phyloP scores from a whole-genome alignment of 2,113 vertebrate genomes.

The Anarrhichthys ocellatus region DNA sequence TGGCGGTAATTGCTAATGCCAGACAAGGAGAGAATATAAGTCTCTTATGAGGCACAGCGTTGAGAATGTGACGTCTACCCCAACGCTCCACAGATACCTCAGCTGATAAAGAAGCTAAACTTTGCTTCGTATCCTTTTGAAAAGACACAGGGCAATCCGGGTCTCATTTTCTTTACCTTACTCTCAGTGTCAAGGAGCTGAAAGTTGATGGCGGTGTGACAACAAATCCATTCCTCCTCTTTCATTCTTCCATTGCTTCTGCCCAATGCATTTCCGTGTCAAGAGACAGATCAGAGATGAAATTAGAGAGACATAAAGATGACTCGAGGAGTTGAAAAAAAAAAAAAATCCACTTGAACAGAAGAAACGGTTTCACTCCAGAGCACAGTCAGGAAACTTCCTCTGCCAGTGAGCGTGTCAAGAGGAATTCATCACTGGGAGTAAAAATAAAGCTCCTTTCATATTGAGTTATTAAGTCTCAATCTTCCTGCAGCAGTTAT shows the following conservation, averaged over 20 bases:
- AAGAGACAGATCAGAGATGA: conserved; percentile 70
- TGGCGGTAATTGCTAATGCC: conserved; percentile 81
- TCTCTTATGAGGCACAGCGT: conserved; percentile 60
- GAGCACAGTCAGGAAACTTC: conserved; percentile 56
- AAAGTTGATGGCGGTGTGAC: conserved; percentile 63
- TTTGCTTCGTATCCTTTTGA: conserved; percentile 44
- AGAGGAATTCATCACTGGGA: conserved; percentile 61
- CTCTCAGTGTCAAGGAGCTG: conserved; percentile 47
- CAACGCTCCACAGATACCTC: conserved; percentile 20
- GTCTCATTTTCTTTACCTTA: conserved; percentile 72
- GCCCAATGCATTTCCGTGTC: conserved; percentile 17
- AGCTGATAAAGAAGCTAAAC: conserved; percentile 57
- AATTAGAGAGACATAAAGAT: conserved; percentile 71
- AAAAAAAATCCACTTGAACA: conserved; percentile 49
- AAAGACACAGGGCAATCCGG: conserved; percentile 45
- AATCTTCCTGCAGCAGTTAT: conserved; percentile 36
- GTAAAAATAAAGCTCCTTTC: conserved; percentile 63
- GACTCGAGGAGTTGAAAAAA: conserved; percentile 49
- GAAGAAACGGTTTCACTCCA: conserved; percentile 43
- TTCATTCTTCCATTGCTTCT: conserved; percentile 32
- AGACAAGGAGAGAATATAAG: conserved; percentile 76
- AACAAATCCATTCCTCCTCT: conserved; percentile 57
- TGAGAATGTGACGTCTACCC: conserved; percentile 34
- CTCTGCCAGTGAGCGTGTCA: conserved; percentile 55
- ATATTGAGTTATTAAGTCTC: conserved; percentile 62